These are phyloP conservation scores for Odontocerum albicorne DNA, from an alignment of 2,888 invertebrate genomes.

Conservation along the genomic window DNA sequence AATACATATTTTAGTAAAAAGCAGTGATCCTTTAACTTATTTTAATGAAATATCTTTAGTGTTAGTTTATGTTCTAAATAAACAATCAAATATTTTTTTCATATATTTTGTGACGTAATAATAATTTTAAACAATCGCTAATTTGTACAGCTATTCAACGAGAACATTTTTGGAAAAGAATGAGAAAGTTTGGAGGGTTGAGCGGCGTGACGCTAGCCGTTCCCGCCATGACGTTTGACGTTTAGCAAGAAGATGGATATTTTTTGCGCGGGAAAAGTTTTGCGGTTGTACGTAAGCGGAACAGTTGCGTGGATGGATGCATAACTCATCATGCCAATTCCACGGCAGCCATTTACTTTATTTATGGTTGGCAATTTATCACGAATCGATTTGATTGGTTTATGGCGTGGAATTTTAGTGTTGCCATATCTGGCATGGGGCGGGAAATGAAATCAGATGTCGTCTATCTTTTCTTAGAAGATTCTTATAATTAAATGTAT, in stretches of 20 bases:
- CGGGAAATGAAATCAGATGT: conserved; percentile 32
- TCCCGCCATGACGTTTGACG: conserved; percentile 28
- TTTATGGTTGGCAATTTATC: conserved; percentile 54
- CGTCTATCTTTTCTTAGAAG: conserved; percentile 1
- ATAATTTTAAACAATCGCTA: too few relatives aligned
- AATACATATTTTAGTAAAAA: too few relatives aligned
- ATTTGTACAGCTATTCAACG: background rate
- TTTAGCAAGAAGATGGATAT: conserved; percentile 18
- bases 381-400: conserved; percentile 52
- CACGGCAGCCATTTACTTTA: conserved; percentile 53
- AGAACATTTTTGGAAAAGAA: background rate
- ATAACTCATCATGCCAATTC: conserved; percentile 55
- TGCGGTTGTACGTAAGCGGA: conserved; percentile 18
- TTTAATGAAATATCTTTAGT: background rate
- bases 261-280: conserved; percentile 30
- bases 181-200: too few relatives aligned
- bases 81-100: background rate
- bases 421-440: conserved; percentile 33
- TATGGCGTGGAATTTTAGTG: conserved; percentile 43
- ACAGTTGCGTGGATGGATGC: conserved; percentile 50
- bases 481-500: too few relatives aligned
- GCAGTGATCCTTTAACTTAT: too few relatives aligned
- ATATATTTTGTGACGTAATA: too few relatives aligned
- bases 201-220: conserved; percentile 1
- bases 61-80: background rate